Evolutionary conservation across 2,888 invertebrate genomes (phyloP), one percentile per base, ranked within the genome.

Genomic region (Dicyrtoma fusca): DNA sequence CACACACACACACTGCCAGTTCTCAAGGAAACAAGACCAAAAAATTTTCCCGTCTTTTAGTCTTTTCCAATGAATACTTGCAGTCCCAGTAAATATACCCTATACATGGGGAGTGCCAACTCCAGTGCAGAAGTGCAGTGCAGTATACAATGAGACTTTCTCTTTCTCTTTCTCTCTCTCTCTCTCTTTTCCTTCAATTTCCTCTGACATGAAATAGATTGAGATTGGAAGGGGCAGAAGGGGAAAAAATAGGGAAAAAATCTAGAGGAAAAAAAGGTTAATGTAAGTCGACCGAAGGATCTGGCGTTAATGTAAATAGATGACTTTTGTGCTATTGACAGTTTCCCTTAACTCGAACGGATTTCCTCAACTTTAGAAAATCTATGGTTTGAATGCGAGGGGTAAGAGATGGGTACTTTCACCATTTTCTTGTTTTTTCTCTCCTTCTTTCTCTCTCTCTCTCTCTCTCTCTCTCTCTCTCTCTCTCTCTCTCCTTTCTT

Each of bases 231-330:
- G 34, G 57, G 25, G 25, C n/a, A n/a, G n/a, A n/a, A n/a, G n/a
- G n/a, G n/a, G n/a, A n/a, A n/a, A n/a, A n/a, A n/a, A n/a, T n/a
- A n/a, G n/a, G n/a, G n/a, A n/a, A 57, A 25, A 21, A 25, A 57
- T 13, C 2, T 6, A 55, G 21, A 21, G 21, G 53, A 25, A 57
- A 57, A 25, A 49, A 49, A 49, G 49, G 11, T 23, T 26, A 26
- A 55, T 25, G 25, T 25, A 13, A 26, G 57, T 11, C 11, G 26
- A 57, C 34, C 34, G 42, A 17, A 44, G n/a, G 25, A 44, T 21
- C 6, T 47, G 63, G 45, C 21, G 47, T 14, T 64, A 64, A 64
- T 64, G 17, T 64, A 49, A 64, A 64, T 25, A 64, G 25, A 64
- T 64, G 64, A 49, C 64, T 23, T 49, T 44, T 4, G 44, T 19